Evolutionary conservation across 2,797 vertebrate genomes (phyloP).

Genomic region (Gymnoscopelus braueri): DNA sequence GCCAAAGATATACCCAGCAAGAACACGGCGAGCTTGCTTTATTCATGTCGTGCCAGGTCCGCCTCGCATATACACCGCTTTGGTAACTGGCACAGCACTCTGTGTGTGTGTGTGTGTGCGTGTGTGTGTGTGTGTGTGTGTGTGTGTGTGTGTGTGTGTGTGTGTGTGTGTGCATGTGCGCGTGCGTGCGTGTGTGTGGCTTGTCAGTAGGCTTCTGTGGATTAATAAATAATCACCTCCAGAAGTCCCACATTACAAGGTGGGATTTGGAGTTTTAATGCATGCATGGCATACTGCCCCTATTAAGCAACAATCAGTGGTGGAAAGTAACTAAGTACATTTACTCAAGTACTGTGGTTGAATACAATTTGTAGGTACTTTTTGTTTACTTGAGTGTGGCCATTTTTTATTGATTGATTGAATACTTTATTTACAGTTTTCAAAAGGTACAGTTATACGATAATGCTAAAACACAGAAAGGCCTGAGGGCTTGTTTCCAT

Average conservation of each 20-base stretch:
- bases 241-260: constrained; percentile 59
- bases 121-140: too few relatives aligned
- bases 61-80: constrained; percentile 48
- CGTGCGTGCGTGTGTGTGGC: constrained; percentile 6
- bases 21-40: constrained; percentile 46
- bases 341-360: too few relatives aligned
- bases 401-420: too few relatives aligned
- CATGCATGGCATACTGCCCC: constrained; percentile 29
- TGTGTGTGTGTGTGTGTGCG: constrained; percentile 45
- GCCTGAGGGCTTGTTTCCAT: too few relatives aligned
- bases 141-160: constrained; percentile 1
- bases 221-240: constrained; percentile 71
- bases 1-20: constrained; percentile 51
- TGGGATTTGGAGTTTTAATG: constrained; percentile 56
- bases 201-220: constrained; percentile 61
- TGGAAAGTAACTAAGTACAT: too few relatives aligned
- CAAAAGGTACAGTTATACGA: too few relatives aligned
- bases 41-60: constrained; percentile 74
- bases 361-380: too few relatives aligned
- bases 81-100: constrained; percentile 42
- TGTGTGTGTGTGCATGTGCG: too few relatives aligned
- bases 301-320: too few relatives aligned
- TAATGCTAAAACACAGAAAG: too few relatives aligned
- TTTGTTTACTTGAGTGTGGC: too few relatives aligned
- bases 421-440: too few relatives aligned